Conservation (phyloP, 2,113 vertebrate species). For the Sorex araneus region DNA sequence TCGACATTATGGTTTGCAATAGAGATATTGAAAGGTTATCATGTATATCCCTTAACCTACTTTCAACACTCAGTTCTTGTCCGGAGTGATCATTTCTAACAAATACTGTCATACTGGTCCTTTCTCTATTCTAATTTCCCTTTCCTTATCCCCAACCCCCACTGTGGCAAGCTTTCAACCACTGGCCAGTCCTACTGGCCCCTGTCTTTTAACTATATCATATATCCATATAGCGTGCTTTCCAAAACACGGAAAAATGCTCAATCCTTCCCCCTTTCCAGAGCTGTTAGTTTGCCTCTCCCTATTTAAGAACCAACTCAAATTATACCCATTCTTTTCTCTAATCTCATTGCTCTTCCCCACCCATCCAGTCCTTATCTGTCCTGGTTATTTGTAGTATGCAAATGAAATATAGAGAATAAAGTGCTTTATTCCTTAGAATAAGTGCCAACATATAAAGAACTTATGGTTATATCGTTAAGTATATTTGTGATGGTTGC, state of each 20-base stretch:
- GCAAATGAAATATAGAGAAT: not conserved
- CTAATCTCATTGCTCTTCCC: not conserved
- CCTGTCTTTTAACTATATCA: no score
- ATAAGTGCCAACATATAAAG: not conserved
- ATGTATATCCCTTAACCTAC: no score
- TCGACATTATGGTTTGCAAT: no score
- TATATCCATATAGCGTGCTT: not conserved
- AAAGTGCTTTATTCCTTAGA: not conserved
- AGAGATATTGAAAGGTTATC: no score
- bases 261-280: not conserved
- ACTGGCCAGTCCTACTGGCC: no score
- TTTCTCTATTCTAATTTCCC: no score
- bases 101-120: no score
- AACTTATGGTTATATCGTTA: not conserved
- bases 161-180: no score
- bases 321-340: not conserved
- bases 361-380: not conserved
- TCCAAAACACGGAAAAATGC: not conserved
- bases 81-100: no score
- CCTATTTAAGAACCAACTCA: conserved; percentile 40
- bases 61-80: no score
- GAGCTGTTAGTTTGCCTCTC: not conserved
- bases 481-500: no score
- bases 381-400: not conserved
- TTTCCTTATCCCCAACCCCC: no score